Evolutionary conservation across 1,140 invertebrate species (phyloP).

Genomic region (Pseudomyrmex sp.): DNA sequence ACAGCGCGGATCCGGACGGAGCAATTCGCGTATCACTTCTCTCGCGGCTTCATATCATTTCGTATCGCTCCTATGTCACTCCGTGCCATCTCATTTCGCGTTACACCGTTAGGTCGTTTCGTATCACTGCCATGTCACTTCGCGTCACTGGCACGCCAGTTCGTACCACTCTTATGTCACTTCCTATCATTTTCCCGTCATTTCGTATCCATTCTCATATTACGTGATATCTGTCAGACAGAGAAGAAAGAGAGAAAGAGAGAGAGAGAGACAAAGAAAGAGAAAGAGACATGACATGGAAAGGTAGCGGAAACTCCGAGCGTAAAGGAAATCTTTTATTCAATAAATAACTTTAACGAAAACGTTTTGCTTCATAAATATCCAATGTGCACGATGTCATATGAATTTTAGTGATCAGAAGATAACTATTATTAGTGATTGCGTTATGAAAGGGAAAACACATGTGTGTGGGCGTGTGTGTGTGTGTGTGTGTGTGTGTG

Average conservation of each 20-base stretch:
- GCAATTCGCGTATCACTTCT: conserved; percentile 39
- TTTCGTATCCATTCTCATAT: conserved; percentile 41
- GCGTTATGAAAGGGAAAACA: not conserved
- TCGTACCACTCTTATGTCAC: conserved; percentile 54
- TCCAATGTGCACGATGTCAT: not conserved
- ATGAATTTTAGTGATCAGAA: conserved; percentile 12
- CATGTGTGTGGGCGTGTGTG: too few species aligned
- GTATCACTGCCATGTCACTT: conserved; percentile 49
- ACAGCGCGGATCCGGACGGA: conserved; percentile 8
- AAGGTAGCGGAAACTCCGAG: not conserved
- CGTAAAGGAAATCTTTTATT: conserved; percentile 30
- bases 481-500: too few species aligned
- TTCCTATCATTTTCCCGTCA: conserved; percentile 54
- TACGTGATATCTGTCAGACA: conserved; percentile 8
- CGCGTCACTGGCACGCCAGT: conserved; percentile 39
- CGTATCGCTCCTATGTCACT: conserved; percentile 47
- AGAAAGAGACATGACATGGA: not conserved
- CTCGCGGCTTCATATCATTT: conserved; percentile 42
- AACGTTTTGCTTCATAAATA: conserved; percentile 4
- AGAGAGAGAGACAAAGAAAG: too few species aligned
- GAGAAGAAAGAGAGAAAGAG: not conserved
- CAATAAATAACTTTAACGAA: conserved; percentile 16
- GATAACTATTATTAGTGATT: too few species aligned
- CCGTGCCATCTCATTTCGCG: conserved; percentile 41
- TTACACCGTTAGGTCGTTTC: conserved; percentile 47